Evolutionary conservation across 2,113 vertebrate species (phyloP).

Genomic region (Pseudorectes ferrugineus): DNA sequence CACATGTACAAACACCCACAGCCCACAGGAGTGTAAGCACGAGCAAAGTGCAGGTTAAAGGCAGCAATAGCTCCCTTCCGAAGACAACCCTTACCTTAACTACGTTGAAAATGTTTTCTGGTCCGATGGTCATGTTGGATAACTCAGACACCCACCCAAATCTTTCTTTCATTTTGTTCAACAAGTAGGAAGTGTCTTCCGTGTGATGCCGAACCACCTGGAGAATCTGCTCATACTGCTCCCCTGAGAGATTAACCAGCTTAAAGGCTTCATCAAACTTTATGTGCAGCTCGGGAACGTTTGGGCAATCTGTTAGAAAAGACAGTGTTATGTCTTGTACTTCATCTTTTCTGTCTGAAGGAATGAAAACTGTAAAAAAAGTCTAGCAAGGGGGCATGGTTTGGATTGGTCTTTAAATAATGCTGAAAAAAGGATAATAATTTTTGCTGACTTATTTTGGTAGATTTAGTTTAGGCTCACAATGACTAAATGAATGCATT

Average conservation of each 20-base stretch:
- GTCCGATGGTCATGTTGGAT: slow-evolving; percentile 43
- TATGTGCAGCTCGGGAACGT: slow-evolving; percentile 76
- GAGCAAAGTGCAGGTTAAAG: background rate
- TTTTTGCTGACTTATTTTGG: background rate
- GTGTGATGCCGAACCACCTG: slow-evolving; percentile 81
- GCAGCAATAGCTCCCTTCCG: background rate
- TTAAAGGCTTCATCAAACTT: slow-evolving; percentile 82
- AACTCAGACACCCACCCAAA: slow-evolving; percentile 87
- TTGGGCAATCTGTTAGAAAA: slow-evolving; percentile 79
- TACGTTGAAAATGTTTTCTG: slow-evolving; percentile 77
- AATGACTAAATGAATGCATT: background rate
- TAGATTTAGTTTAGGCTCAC: background rate
- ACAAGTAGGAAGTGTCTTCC: slow-evolving; percentile 78
- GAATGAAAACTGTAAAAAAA: background rate
- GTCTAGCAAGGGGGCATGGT: background rate
- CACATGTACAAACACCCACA: background rate
- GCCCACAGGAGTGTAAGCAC: background rate
- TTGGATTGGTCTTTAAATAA: background rate
- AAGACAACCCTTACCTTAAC: slow-evolving; percentile 70
- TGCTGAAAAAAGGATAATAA: background rate
- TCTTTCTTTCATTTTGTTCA: slow-evolving; percentile 80
- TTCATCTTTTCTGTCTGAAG: background rate
- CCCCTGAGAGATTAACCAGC: slow-evolving; percentile 78
- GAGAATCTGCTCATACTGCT: slow-evolving; percentile 85
- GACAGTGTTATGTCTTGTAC: background rate